Evolutionary conservation across 2,113 vertebrate genomes (phyloP).

Genomic region (Cephalopholis sonnerati): DNA sequence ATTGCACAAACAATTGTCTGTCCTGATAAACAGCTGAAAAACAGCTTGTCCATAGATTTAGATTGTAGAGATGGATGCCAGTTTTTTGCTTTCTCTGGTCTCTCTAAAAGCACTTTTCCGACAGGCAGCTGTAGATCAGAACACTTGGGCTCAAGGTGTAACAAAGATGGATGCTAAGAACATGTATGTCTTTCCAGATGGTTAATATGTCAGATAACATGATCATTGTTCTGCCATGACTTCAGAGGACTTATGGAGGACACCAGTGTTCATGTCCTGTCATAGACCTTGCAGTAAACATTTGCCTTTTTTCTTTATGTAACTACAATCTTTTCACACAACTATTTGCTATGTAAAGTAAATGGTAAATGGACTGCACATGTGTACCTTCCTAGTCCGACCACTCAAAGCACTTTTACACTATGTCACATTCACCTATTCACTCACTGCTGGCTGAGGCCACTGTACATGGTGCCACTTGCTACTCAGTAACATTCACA

Average conservation of each 20-base stretch:
- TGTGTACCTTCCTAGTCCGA: too few species aligned
- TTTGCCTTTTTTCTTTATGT: too few species aligned
- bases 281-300: not conserved
- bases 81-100: not conserved
- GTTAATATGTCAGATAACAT: not conserved
- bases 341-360: too few species aligned
- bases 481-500: too few species aligned
- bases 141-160: not conserved
- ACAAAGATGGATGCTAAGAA: not conserved
- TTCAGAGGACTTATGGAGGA: not conserved
- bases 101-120: not conserved
- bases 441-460: too few species aligned
- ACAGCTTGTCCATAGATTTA: not conserved
- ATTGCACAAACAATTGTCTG: not conserved
- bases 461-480: too few species aligned
- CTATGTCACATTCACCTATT: too few species aligned
- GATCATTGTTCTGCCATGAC: not conserved
- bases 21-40: not conserved
- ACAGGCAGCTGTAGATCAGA: not conserved
- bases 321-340: too few species aligned
- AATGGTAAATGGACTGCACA: too few species aligned
- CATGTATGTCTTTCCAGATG: not conserved
- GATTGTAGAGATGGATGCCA: not conserved
- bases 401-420: too few species aligned
- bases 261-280: not conserved